phyloP scores from a whole-genome alignment of 2,888 invertebrate genomes.

The Erannis defoliaria region DNA sequence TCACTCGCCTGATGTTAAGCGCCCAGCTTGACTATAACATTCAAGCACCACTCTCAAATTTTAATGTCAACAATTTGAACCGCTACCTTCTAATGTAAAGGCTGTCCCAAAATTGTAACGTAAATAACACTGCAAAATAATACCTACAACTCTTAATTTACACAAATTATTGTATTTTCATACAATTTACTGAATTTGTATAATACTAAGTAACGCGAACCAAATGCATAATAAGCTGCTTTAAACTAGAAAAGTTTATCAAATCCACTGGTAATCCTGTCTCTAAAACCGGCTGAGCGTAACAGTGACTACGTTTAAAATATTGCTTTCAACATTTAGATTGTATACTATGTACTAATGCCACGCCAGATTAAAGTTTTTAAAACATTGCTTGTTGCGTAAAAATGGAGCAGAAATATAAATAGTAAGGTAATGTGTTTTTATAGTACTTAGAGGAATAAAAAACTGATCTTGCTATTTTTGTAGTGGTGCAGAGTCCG shows the following conservation, averaged over 20 bases:
- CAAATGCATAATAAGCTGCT: not conserved
- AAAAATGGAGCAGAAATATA: not conserved
- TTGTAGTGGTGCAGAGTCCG: too few species aligned
- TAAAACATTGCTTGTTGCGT: constrained; percentile 14
- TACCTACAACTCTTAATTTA: too few species aligned
- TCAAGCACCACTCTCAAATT: too few species aligned
- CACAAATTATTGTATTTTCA: not conserved
- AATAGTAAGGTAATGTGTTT: not conserved
- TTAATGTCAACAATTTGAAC: too few species aligned
- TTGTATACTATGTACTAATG: constrained; percentile 18
- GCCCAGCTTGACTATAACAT: too few species aligned
- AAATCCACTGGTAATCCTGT: constrained; percentile 6
- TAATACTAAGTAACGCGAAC: not conserved
- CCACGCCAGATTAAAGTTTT: constrained; percentile 18
- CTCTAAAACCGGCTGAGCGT: constrained; percentile 4
- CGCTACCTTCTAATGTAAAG: too few species aligned
- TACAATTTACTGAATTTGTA: not conserved
- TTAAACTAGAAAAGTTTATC: not conserved
- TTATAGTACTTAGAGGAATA: not conserved
- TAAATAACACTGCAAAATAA: too few species aligned
- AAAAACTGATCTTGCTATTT: too few species aligned
- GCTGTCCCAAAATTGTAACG: too few species aligned
- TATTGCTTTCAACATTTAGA: constrained; percentile 22
- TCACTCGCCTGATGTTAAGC: too few species aligned
- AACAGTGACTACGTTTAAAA: constrained; percentile 2